Evolutionary conservation across 2,113 vertebrate genomes (phyloP), one percentile per base, ranked within the genome.

Genomic region (Prolemur simus): DNA sequence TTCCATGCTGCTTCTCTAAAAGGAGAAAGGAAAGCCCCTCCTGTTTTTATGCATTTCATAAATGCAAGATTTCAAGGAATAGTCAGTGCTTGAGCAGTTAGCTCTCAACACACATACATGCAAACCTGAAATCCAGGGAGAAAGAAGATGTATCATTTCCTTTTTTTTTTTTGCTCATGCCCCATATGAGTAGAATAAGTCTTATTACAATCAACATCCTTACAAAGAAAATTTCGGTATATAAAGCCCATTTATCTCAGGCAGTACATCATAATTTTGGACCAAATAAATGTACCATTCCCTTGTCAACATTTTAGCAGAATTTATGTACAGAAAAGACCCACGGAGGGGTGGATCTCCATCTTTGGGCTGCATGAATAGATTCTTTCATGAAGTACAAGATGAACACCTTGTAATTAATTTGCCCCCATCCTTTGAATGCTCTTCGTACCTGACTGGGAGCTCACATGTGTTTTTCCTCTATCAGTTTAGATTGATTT

Each of bases 11-110:
- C 2, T 54, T 73, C 58, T 54, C 47, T 73, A 84, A 56, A 82
- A 81, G 56, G 42, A 23, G 47, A 52, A 42, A 94, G 21, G 63
- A 76, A 92, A 66, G 5, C 0, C 18, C 13, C 17, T 90, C 7
- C 20, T n/a, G 18, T 52, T 94, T 85, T 76, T 21, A 37, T 12
- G 11, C 11, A 42, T 54, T 91, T 95, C 34, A 60, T 68, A 77
- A 69, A 39, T n/a, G 54, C 18, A 92, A 42, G 47, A 81, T 84
- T 96, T 81, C 49, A 87, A 78, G 68, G 11, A 96, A 68, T n/a
- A 64, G 2, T 29, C 64, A n/a, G 42, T 39, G 17, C 20, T 56
- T 34, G 63, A 81, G 34, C 34, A 60, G 56, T 42, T 45, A 52
- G 34, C 6, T 84, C 12, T 86, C n/a, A 92, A 63, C 37, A 83